phyloP scores from a whole-genome alignment of 53 echinoderm and acorn worm genomes.

The Zoroaster sp. region DNA sequence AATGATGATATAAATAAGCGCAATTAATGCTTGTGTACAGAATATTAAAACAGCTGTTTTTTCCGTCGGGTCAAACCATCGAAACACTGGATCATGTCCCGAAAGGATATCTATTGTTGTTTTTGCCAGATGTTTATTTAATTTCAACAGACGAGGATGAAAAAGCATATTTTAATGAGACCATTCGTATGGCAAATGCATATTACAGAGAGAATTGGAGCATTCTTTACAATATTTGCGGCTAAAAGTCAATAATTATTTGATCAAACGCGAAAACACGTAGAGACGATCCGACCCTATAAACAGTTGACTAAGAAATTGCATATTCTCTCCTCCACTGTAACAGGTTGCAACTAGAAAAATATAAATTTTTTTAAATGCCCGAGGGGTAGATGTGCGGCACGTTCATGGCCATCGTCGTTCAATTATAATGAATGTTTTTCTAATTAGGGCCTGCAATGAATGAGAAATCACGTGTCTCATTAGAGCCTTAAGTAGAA shows the following conservation, averaged over 20 bases:
- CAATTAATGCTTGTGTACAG: background rate
- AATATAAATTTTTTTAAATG: background rate
- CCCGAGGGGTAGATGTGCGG: background rate
- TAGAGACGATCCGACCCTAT: background rate
- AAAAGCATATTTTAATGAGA: background rate
- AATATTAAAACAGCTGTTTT: background rate
- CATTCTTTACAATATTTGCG: background rate
- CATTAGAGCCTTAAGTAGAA: background rate
- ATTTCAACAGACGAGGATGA: background rate
- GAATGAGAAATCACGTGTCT: background rate
- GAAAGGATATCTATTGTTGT: background rate
- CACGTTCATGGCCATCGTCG: background rate
- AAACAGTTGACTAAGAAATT: background rate
- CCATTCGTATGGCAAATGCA: background rate
- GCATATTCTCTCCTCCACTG: background rate
- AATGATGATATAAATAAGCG: too few species aligned
- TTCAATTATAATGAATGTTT: background rate
- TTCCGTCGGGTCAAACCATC: background rate
- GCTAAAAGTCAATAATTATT: background rate
- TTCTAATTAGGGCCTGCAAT: background rate
- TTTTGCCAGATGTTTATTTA: background rate
- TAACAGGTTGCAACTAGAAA: slow-evolving; percentile 38
- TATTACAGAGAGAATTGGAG: background rate
- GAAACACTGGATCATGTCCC: background rate
- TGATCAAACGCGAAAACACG: background rate